Conservation (phyloP, 2,113 vertebrate species). For the Callionymus lyra region DNA sequence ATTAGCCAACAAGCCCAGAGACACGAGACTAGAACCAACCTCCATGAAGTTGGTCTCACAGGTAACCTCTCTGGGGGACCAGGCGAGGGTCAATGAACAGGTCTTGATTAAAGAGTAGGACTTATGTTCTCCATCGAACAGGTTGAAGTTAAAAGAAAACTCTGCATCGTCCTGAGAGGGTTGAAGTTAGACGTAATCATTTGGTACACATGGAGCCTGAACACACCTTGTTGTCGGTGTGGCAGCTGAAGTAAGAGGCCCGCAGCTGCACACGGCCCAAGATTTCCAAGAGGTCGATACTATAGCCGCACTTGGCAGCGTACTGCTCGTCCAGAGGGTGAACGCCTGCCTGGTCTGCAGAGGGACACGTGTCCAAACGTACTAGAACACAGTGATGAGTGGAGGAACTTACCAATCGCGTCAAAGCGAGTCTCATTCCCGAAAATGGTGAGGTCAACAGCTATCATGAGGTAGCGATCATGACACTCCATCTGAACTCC, state of each 20-base stretch:
- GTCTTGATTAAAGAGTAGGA: constrained; percentile 31
- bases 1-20: not conserved
- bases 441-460: constrained; percentile 16
- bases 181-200: too few relatives aligned
- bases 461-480: constrained; percentile 33
- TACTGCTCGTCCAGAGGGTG: constrained; percentile 34
- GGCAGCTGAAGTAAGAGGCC: constrained; percentile 63
- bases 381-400: not conserved
- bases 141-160: constrained; percentile 43
- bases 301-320: constrained; percentile 54
- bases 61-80: constrained; percentile 47
- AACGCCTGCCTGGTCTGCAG: constrained; percentile 29
- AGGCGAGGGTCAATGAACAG: constrained; percentile 24
- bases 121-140: constrained; percentile 19
- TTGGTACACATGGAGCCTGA: too few relatives aligned
- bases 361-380: not conserved
- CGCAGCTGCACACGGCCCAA: constrained; percentile 22
- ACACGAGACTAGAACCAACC: constrained; percentile 8
- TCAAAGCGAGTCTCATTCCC: constrained; percentile 23
- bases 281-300: constrained; percentile 6
- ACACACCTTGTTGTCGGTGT: constrained; percentile 40
- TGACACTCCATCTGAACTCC: constrained; percentile 23
- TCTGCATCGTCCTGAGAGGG: constrained; percentile 22
- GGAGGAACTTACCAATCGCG: constrained; percentile 30
- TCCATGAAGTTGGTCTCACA: constrained; percentile 67